Base-by-base conservation (phyloP, 2,113 vertebrate genomes). In the Galbula dea region DNA sequence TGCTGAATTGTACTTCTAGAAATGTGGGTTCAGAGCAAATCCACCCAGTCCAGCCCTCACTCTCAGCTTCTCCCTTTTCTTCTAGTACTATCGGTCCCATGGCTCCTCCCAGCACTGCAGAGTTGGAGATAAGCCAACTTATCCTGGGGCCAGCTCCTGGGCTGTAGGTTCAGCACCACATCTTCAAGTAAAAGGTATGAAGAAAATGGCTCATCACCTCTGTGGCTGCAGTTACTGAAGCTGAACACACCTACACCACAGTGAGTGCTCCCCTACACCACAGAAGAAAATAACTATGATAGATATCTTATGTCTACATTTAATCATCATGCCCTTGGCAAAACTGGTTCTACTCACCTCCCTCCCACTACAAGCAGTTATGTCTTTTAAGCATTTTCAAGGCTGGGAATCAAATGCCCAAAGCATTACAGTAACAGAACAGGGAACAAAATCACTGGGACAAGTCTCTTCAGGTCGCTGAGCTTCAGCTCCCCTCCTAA, bases 381-480 rank as follows among this genome's bases (percentile, higher is more conserved):
- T 18, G 15, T 94, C 92, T 86, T 77, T 27, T 88, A 94, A 90
- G 88, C 91, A 46, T 85, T 91, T 95, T 87, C 32, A 94, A 83
- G n/a, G 59, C 87, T 83, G 63, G 78, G 27, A 84, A 91, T 91
- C 82, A 94, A 89, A 92, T 54, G 94, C 87, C 91, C 32, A 81
- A 90, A 96, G 87, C 87, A 88, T 72, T 83, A 85, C 87, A 77
- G 52, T 49, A 91, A 91, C 76, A 86, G 36, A 86, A 88, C 11
- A 75, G 16, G 51, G 49, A 93, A 84, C 34, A 85, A 93, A 94
- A 92, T 96, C 68, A 91, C 11, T 39, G 72, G 96, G 94, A 94
- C 94, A 94, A 71, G 75, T 29, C 91, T 96, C 94, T 95, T 94
- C 94, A 94, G 91, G 93, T 93, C 84, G 75, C 75, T 89, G 93